Conservation (phyloP, 1,140 invertebrate species). For the Matsumurasca onukii region DNA sequence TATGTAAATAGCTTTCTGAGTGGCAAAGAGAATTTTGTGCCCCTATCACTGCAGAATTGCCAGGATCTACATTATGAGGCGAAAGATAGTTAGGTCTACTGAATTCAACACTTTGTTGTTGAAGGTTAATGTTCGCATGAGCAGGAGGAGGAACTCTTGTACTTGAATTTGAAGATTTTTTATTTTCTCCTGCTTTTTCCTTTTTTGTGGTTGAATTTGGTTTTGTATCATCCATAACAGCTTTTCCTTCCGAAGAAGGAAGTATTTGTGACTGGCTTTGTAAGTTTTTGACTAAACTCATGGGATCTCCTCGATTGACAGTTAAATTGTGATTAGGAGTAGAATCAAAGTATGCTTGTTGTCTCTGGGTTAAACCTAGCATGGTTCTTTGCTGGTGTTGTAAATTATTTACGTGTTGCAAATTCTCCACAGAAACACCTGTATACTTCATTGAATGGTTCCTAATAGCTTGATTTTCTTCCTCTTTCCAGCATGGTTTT, state of each 20-base stretch:
- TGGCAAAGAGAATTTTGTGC: conserved; percentile 52
- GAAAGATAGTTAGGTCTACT: conserved; percentile 70
- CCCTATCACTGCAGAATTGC: conserved; percentile 56
- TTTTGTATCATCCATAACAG: conserved; percentile 34
- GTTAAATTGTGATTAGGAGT: conserved; percentile 59
- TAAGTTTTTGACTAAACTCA: conserved; percentile 72
- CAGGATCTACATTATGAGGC: conserved; percentile 56
- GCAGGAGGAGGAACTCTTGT: conserved; percentile 67
- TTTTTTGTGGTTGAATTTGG: conserved; percentile 13
- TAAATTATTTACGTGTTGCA: too few species aligned
- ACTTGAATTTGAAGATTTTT: conserved; percentile 29
- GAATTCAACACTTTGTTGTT: conserved; percentile 67
- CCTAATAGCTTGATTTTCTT: not conserved
- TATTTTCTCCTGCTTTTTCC: not conserved
- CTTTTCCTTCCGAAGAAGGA: conserved; percentile 35
- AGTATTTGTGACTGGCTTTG: conserved; percentile 49
- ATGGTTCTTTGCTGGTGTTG: conserved; percentile 45
- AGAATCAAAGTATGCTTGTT: conserved; percentile 58
- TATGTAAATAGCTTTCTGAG: conserved; percentile 59
- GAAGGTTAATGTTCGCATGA: conserved; percentile 63
- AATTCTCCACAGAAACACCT: not conserved
- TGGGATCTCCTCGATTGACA: conserved; percentile 69
- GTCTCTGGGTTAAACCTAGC: conserved; percentile 36
- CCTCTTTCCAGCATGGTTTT: conserved; percentile 48
- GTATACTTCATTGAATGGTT: conserved; percentile 8